Conservation (phyloP, 1,140 invertebrate genomes). For the Pseudomyrmex gracilis region DNA sequence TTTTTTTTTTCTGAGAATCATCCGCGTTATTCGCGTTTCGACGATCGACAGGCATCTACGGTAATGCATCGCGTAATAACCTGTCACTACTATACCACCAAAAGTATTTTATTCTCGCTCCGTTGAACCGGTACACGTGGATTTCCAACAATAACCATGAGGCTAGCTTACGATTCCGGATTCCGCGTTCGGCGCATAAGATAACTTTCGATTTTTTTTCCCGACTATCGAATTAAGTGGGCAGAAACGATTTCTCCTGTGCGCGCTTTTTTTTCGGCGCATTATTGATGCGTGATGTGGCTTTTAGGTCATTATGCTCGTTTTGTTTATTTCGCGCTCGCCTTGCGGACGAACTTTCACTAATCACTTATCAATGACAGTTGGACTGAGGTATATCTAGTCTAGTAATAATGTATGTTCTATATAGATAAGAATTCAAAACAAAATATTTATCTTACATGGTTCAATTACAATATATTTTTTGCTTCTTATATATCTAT, state of each 20-base stretch:
- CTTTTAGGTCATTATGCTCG: slow-evolving; percentile 27
- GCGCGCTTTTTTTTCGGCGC: not conserved
- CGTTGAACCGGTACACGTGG: slow-evolving; percentile 3
- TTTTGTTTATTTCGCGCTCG: slow-evolving; percentile 8
- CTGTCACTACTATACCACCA: not conserved
- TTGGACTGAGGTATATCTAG: not conserved
- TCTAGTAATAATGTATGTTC: not conserved
- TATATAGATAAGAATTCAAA: not conserved
- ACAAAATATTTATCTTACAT: no score
- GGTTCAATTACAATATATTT: no score
- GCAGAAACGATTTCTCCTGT: slow-evolving; percentile 51
- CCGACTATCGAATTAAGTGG: slow-evolving; percentile 33
- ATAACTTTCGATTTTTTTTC: slow-evolving; percentile 41
- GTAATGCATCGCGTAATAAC: not conserved
- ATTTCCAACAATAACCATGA: slow-evolving; percentile 32
- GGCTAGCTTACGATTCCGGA: slow-evolving; percentile 14
- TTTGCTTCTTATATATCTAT: no score
- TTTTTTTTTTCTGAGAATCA: not conserved
- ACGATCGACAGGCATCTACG: not conserved
- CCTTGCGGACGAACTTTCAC: not conserved
- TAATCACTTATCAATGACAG: not conserved
- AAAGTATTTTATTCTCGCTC: slow-evolving; percentile 19
- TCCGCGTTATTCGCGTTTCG: not conserved
- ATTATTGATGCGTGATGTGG: not conserved
- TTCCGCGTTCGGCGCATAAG: slow-evolving; percentile 13